A percentile compares a stretch with the other conserved stretches of the same genome.
phyloP scores from a whole-genome alignment of 2,888 invertebrate genomes.

The Drepanosiphum platanoidis region DNA sequence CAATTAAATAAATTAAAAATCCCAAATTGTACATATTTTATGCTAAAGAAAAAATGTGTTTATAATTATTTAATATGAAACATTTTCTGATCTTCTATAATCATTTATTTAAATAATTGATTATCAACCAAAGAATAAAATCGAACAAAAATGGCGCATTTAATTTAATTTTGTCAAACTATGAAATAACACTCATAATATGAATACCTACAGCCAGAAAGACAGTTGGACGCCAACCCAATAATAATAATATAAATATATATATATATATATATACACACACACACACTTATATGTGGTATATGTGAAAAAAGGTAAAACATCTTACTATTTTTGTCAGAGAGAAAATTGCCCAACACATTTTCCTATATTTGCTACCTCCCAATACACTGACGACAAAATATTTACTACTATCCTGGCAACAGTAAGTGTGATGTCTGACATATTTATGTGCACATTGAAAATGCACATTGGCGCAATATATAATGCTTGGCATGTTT shows the following conservation, averaged over 20 bases:
- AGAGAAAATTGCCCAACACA: constrained; percentile 2
- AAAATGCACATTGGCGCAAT: constrained; percentile 50
- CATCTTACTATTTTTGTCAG: constrained; percentile 26
- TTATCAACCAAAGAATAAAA: background rate
- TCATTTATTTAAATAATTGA: background rate
- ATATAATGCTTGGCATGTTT: constrained; percentile 44
- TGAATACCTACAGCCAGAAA: background rate
- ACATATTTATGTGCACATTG: constrained; percentile 41
- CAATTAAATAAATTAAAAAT: background rate
- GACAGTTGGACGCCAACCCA: background rate
- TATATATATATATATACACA: too few relatives aligned
- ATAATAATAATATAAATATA: background rate
- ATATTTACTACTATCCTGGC: constrained; percentile 47
- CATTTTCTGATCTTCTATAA: background rate
- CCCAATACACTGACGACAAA: background rate
- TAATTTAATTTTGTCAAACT: background rate
- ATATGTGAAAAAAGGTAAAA: background rate
- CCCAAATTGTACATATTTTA: background rate
- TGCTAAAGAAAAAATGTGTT: background rate
- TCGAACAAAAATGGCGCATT: background rate
- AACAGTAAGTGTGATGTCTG: constrained; percentile 10
- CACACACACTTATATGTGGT: background rate
- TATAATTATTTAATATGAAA: background rate
- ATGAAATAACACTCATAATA: background rate
- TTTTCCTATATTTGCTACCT: background rate